Evolutionary conservation across 2,113 vertebrate genomes (phyloP), one percentile per base, ranked within the genome.

Genomic region (Microtus pennsylvanicus): DNA sequence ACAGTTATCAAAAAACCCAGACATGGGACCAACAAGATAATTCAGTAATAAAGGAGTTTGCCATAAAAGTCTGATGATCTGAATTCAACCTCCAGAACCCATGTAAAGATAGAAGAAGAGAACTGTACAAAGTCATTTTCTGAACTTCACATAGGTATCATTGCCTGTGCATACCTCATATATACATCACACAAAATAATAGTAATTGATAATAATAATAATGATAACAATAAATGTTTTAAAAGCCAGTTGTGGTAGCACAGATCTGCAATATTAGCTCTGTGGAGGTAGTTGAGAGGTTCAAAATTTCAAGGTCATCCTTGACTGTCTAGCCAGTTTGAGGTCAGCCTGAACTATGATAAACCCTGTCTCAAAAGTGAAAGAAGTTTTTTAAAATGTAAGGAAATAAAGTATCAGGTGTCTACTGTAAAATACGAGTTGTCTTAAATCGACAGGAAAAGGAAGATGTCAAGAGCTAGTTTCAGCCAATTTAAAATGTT

Each of bases 401-500:
- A 81, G 52, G 28, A 91, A 81, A 88, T 17, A 47, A 90, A 92
- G 87, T 85, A 72, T 21, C 28, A 35, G 42, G 69, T 28, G 7
- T 58, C 12, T 87, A 52, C 35, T 75, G 72, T 85, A 22, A 55
- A 95, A 92, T n/a, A 92, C 55, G 38, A 82, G 78, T 93, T 93
- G 3, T 91, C 87, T 81, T 87, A 91, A 72, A 67, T 67, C 14
- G 82, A 74, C 24, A 47, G 76, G 24, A 67, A 80, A 65, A 67
- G 30, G 77, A 67, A 67, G 67, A 78, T 69, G 89, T 77, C 24
- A 52, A 87, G 16, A 91, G 26, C 42, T 77, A 47, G 87, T 90
- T 91, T 92, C 89, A 70, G 24, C 50, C 30, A 52, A 33, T 86
- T 55, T 65, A 85, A 33, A 93, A 9, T 87, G 52, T 63, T 72